Evolutionary conservation across 2,888 invertebrate genomes (phyloP).

Genomic region (Ichneumoninae sp.): DNA sequence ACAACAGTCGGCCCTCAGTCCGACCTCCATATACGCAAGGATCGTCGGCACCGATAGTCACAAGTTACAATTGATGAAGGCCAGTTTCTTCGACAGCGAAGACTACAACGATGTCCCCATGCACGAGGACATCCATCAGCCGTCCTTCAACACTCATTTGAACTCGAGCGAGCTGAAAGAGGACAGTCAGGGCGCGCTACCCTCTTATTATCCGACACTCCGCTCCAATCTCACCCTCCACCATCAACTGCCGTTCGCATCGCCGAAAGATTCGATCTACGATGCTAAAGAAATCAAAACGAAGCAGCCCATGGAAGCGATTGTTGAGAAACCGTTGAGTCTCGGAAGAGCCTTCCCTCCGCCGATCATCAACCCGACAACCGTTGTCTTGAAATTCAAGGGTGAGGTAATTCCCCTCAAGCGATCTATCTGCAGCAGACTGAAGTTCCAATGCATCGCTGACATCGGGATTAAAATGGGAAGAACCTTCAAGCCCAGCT

Average conservation of each 20-base stretch:
- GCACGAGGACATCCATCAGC: conserved; percentile 27
- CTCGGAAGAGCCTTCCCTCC: conserved; percentile 70
- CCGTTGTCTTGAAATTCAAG: conserved; percentile 83
- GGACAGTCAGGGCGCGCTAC: conserved; percentile 22
- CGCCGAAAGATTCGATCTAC: conserved; percentile 50
- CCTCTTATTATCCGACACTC: conserved; percentile 63
- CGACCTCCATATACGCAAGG: conserved; percentile 87
- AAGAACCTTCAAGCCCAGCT: conserved; percentile 90
- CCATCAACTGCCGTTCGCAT: conserved; percentile 54
- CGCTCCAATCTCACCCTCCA: conserved; percentile 69
- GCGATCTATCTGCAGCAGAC: conserved; percentile 75
- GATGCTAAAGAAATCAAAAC: conserved; percentile 51
- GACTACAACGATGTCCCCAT: conserved; percentile 71
- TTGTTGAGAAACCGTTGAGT: conserved; percentile 64
- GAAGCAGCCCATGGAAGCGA: conserved; percentile 68
- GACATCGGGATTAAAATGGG: conserved; percentile 84
- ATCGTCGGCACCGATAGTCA: conserved; percentile 88
- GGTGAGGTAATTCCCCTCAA: conserved; percentile 83
- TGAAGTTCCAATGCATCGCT: conserved; percentile 77
- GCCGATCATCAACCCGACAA: conserved; percentile 83
- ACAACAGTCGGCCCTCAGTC: conserved; percentile 84
- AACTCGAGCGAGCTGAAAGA: conserved; percentile 39
- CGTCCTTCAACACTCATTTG: conserved; percentile 21
- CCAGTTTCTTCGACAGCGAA: conserved; percentile 88
- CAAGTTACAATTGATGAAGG: conserved; percentile 93